Conservation (phyloP, 2,797 vertebrate species). For the Paramormyrops hopkinsi region DNA sequence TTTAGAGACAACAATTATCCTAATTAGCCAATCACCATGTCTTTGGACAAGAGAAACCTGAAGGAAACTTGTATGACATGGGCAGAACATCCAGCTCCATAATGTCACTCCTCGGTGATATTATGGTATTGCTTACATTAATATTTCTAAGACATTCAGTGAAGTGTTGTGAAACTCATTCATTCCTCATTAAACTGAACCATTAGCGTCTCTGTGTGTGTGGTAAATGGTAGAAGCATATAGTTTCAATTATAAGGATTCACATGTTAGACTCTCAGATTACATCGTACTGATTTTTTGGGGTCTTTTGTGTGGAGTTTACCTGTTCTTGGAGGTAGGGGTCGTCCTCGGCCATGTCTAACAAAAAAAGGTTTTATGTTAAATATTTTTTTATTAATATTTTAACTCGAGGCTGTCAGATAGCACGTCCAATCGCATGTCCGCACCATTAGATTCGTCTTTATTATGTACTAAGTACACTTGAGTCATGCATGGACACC, state of each 20-base stretch:
- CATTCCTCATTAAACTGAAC: neutral
- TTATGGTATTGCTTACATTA: neutral
- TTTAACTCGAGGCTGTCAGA: neutral
- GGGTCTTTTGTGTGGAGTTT: slow-evolving; percentile 11
- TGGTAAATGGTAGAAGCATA: neutral
- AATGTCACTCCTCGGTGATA: neutral
- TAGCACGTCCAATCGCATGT: neutral
- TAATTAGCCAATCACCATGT: neutral
- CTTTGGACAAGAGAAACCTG: neutral
- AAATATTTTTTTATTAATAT: neutral
- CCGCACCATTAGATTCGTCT: neutral
- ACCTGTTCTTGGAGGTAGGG: slow-evolving; percentile 34
- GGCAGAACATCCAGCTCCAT: neutral
- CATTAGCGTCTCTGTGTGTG: neutral
- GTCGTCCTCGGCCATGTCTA: slow-evolving; percentile 46
- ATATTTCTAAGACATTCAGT: neutral
- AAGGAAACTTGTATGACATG: neutral
- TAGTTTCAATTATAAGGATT: neutral
- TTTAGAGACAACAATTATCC: neutral
- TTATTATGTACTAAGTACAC: neutral
- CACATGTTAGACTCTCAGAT: neutral
- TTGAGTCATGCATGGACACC: neutral
- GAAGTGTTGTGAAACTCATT: neutral
- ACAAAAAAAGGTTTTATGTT: neutral
- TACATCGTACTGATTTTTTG: neutral